Evolutionary conservation across 2,797 vertebrate genomes (phyloP).

Genomic region (Iguana delicatissima): DNA sequence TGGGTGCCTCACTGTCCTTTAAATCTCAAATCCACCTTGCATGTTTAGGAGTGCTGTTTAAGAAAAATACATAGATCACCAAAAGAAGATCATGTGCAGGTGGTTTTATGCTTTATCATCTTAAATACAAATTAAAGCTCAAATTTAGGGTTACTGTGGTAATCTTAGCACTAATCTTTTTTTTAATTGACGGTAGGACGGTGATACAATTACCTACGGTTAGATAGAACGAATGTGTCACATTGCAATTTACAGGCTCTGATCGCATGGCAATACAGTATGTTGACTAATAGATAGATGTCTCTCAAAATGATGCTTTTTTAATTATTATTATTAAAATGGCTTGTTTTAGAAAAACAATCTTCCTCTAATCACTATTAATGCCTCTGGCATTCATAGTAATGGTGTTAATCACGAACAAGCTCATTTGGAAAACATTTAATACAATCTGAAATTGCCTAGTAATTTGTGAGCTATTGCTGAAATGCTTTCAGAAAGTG

Average conservation of each 20-base stretch:
- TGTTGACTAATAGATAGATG: slow-evolving; percentile 71
- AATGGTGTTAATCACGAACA: slow-evolving; percentile 66
- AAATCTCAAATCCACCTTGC: not conserved
- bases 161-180: slow-evolving; percentile 42
- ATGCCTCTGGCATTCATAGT: slow-evolving; percentile 68
- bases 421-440: slow-evolving; percentile 47
- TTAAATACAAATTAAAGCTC: slow-evolving; percentile 39
- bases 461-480: slow-evolving; percentile 37
- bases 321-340: slow-evolving; percentile 70
- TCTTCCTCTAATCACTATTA: slow-evolving; percentile 72
- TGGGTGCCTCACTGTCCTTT: not conserved
- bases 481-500: slow-evolving; percentile 41
- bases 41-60: not conserved
- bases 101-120: slow-evolving; percentile 14
- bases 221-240: slow-evolving; percentile 27
- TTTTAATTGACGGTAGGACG: slow-evolving; percentile 52
- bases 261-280: slow-evolving; percentile 61
- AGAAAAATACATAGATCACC: not conserved
- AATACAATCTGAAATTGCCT: slow-evolving; percentile 35
- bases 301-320: slow-evolving; percentile 66
- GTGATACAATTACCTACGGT: slow-evolving; percentile 56
- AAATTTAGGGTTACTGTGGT: slow-evolving; percentile 39
- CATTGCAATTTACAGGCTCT: slow-evolving; percentile 41
- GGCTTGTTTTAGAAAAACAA: slow-evolving; percentile 72
- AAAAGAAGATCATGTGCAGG: slow-evolving; percentile 17